These are phyloP conservation scores for Polydesmus complanatus DNA, from an alignment of 2,888 invertebrate species.

Conservation along the genomic window DNA sequence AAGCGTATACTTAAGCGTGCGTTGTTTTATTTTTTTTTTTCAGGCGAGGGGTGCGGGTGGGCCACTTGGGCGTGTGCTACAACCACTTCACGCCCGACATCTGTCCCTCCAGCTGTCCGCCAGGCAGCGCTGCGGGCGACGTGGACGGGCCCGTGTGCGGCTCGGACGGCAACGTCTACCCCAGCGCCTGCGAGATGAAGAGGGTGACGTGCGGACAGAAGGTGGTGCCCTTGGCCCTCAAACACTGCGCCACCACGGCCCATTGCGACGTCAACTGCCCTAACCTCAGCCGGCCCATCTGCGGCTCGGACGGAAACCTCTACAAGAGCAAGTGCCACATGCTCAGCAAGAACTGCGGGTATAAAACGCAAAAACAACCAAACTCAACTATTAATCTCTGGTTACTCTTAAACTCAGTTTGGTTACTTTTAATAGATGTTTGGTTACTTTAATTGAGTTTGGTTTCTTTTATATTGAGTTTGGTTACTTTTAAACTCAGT, in stretches of 20 bases:
- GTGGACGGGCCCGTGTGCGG: slow-evolving; percentile 67
- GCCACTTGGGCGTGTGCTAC: slow-evolving; percentile 77
- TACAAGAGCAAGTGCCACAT: slow-evolving; percentile 59
- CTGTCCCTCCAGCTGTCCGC: slow-evolving; percentile 45
- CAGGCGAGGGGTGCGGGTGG: slow-evolving; percentile 72
- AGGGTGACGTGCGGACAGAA: slow-evolving; percentile 75
- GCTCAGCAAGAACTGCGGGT: slow-evolving; percentile 87
- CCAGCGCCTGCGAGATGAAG: slow-evolving; percentile 86
- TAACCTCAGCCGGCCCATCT: slow-evolving; percentile 53
- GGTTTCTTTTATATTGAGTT: too few relatives aligned
- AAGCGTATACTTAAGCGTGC: neutral
- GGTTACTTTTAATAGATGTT: too few relatives aligned
- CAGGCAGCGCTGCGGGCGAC: slow-evolving; percentile 11
- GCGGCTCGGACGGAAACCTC: slow-evolving; percentile 79
- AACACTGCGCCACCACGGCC: slow-evolving; percentile 44
- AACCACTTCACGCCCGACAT: slow-evolving; percentile 48
- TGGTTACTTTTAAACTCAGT: too few relatives aligned
- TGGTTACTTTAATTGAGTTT: too few relatives aligned
- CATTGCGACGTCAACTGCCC: slow-evolving; percentile 56
- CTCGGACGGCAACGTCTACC: slow-evolving; percentile 81
- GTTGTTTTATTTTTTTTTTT: neutral
- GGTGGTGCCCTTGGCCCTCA: slow-evolving; percentile 52
- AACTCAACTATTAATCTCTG: too few relatives aligned
- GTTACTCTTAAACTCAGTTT: too few relatives aligned
- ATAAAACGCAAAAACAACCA: too few relatives aligned